Percentiles rank a stretch among this genome's conserved stretches.
phyloP scores from a whole-genome alignment of 2,113 vertebrate genomes.

The Naja naja region DNA sequence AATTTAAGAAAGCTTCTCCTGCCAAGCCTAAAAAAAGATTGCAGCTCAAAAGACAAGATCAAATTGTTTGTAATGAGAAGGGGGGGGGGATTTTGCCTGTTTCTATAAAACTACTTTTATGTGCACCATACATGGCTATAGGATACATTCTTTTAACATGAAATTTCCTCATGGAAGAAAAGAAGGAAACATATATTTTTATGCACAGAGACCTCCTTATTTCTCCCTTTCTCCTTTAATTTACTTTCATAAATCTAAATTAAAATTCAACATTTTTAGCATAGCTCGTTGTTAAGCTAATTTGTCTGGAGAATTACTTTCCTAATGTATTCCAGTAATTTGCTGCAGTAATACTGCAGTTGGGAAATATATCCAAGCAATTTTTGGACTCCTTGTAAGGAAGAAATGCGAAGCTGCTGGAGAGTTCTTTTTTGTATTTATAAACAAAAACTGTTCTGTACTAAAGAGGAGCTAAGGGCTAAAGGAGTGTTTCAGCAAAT shows the following conservation, averaged over 20 bases:
- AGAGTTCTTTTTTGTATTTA: conserved; percentile 16
- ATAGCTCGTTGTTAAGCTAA: conserved; percentile 14
- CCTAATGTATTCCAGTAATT: background rate
- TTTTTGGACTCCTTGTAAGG: conserved; percentile 46
- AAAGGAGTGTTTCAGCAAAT: conserved; percentile 16
- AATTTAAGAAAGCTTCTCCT: background rate
- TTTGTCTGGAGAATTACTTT: conserved; percentile 16
- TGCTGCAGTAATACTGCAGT: background rate
- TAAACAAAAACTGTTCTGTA: conserved; percentile 35
- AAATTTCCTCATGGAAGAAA: background rate
- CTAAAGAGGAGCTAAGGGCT: conserved; percentile 16
- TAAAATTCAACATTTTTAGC: background rate
- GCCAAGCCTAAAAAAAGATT: background rate
- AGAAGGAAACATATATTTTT: background rate
- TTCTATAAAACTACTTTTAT: background rate
- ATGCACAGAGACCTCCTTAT: background rate
- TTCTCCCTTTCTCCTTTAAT: background rate
- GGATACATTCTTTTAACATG: background rate
- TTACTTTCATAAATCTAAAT: background rate
- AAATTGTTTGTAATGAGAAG: no score
- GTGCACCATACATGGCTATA: background rate
- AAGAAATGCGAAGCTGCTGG: conserved; percentile 27
- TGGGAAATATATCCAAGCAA: background rate
- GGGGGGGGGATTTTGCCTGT: background rate
- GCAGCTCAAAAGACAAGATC: background rate